Conservation (phyloP, 2,113 vertebrate species). For the Daboia siamensis region DNA sequence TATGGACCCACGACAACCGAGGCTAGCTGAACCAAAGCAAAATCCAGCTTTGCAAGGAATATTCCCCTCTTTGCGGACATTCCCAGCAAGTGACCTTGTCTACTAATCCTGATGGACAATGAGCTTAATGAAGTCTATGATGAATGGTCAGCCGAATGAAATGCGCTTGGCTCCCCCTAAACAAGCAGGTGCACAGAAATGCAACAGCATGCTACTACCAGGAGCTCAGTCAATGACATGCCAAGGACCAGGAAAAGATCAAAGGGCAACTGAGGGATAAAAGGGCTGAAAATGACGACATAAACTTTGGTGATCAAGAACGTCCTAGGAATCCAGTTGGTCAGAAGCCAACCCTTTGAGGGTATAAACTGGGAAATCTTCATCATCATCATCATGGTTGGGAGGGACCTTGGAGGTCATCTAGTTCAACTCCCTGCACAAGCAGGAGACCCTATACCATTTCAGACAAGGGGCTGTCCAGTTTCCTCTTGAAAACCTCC, state of each 20-base stretch:
- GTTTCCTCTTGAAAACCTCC: background rate
- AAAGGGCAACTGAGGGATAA: background rate
- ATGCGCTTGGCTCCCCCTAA: background rate
- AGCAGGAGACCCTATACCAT: background rate
- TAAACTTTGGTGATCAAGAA: background rate
- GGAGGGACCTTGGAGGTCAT: background rate
- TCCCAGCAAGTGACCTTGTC: background rate
- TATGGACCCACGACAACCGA: background rate
- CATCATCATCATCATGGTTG: background rate
- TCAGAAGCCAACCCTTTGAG: background rate
- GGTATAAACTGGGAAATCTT: background rate
- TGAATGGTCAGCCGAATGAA: background rate
- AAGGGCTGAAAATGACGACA: background rate
- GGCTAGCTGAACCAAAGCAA: background rate
- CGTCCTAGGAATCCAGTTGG: background rate
- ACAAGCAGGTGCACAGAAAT: background rate
- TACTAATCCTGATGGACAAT: background rate
- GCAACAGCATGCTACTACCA: rapidly evolving
- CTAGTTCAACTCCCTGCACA: background rate
- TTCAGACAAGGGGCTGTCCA: background rate
- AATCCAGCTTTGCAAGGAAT: background rate
- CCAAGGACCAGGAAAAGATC: background rate
- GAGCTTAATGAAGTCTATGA: background rate
- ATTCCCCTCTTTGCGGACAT: background rate
- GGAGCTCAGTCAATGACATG: background rate